phyloP scores from a whole-genome alignment of 92 coral and sea anemone genomes.

The Palythoa caribaeorum region DNA sequence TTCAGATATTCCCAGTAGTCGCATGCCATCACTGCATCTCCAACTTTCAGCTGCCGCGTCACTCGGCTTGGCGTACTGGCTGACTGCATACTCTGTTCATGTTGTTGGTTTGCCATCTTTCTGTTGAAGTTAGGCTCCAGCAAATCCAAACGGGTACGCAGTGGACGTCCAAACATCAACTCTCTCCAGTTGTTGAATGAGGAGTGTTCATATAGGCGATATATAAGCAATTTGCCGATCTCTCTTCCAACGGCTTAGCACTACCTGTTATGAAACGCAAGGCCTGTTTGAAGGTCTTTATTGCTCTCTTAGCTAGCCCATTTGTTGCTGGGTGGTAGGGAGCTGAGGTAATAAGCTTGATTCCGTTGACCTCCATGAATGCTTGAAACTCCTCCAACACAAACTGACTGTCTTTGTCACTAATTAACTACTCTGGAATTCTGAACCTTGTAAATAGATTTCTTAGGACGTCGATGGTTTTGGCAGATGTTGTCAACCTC shows the following conservation, averaged over 20 bases:
- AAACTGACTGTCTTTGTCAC: background rate
- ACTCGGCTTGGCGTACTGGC: background rate
- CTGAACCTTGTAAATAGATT: background rate
- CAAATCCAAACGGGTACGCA: background rate
- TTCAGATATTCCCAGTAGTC: background rate
- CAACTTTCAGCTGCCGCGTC: background rate
- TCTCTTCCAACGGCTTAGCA: too few species aligned
- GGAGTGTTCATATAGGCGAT: conserved; percentile 35
- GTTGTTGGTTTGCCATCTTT: background rate
- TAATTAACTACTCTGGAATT: background rate
- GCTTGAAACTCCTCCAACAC: background rate
- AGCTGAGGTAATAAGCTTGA: background rate
- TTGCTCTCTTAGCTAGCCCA: too few species aligned
- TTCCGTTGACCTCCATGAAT: background rate
- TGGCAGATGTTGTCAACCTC: background rate
- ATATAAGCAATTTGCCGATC: background rate
- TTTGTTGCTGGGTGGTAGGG: background rate
- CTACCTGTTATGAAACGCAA: too few species aligned
- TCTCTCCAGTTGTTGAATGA: conserved; percentile 38
- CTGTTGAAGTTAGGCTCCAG: conserved; percentile 5
- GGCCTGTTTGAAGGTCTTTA: background rate
- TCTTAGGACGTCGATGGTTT: background rate
- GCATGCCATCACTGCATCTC: background rate
- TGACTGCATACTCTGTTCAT: background rate
- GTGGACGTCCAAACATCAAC: background rate